Percentiles rank a stretch among this genome's conserved stretches.
Evolutionary conservation across 2,888 invertebrate species (phyloP).

Genomic region (Acleris cristana): DNA sequence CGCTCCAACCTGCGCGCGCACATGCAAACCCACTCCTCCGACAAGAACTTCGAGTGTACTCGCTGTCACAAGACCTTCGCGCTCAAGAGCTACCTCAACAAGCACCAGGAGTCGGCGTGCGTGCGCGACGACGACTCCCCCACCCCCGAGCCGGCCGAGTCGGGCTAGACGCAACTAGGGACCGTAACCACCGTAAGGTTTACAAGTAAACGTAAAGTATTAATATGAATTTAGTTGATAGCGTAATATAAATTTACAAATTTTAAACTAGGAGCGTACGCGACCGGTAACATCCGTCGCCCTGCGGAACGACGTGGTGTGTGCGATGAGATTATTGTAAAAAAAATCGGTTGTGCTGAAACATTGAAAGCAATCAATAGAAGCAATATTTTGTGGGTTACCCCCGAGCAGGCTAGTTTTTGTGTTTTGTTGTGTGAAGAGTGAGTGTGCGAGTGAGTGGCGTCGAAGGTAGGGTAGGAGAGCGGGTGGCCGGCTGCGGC

Average conservation of each 20-base stretch:
- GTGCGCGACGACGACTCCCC: conserved; percentile 86
- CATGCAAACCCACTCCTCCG: conserved; percentile 98
- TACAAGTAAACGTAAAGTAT: conserved; percentile 78
- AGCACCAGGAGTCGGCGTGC: conserved; percentile 97
- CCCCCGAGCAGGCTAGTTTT: conserved; percentile 27
- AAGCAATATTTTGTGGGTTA: conserved; percentile 34
- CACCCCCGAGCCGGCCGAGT: conserved; percentile 52
- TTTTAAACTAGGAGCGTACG: conserved; percentile 61
- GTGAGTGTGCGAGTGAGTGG: conserved; percentile 24
- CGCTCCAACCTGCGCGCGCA: conserved; percentile 96
- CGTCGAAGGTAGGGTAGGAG: conserved; percentile 49
- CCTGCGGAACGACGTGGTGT: conserved; percentile 26
- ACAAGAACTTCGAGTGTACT: conserved; percentile 95
- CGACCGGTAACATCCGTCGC: conserved; percentile 45
- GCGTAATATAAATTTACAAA: conserved; percentile 74
- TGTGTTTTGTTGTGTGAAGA: conserved; percentile 29
- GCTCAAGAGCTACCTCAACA: conserved; percentile 97
- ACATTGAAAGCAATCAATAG: conserved; percentile 24
- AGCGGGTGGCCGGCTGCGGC: conserved; percentile 52
- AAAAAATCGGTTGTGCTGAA: conserved; percentile 35
- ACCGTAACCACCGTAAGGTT: conserved; percentile 75
- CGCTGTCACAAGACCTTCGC: conserved; percentile 97
- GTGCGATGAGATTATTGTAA: conserved; percentile 27
- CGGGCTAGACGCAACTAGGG: conserved; percentile 66
- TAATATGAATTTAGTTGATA: conserved; percentile 82